A percentile compares a stretch with the other conserved stretches of the same genome.
Conservation (phyloP, 2,797 vertebrate genomes). For the Masticophis lateralis region DNA sequence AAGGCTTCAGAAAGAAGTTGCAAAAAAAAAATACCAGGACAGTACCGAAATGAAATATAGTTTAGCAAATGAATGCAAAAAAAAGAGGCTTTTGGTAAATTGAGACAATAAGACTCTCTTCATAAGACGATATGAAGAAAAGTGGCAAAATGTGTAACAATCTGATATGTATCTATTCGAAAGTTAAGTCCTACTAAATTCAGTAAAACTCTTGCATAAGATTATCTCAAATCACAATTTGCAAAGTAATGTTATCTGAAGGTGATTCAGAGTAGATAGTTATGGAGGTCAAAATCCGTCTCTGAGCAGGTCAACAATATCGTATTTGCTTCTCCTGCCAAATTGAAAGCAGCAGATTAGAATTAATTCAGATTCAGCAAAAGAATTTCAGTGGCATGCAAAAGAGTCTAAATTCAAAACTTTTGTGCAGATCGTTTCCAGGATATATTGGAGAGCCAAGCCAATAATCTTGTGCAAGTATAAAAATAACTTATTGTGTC, state of each 20-base stretch:
- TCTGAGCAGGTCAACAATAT: not conserved
- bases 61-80: not conserved
- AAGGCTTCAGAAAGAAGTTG: not conserved
- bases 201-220: not conserved
- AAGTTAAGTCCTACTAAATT: not conserved
- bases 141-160: not conserved
- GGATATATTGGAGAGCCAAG: not conserved
- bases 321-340: not conserved
- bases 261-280: not conserved
- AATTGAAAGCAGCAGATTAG: not conserved
- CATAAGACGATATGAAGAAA: not conserved
- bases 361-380: not conserved
- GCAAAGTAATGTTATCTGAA: not conserved
- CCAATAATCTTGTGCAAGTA: not conserved
- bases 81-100: not conserved
- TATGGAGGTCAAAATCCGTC: not conserved
- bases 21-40: not conserved
- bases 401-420: not conserved
- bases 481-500: not conserved
- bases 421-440: not conserved
- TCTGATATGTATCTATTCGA: not conserved
- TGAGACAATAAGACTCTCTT: not conserved
- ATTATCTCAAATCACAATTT: not conserved
- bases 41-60: not conserved
- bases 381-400: not conserved